A percentile compares a stretch with the other conserved stretches of the same genome.
phyloP scores from a whole-genome alignment of 35 echinoderm and acorn worm species.

The Heliocidaris erythrogramma region DNA sequence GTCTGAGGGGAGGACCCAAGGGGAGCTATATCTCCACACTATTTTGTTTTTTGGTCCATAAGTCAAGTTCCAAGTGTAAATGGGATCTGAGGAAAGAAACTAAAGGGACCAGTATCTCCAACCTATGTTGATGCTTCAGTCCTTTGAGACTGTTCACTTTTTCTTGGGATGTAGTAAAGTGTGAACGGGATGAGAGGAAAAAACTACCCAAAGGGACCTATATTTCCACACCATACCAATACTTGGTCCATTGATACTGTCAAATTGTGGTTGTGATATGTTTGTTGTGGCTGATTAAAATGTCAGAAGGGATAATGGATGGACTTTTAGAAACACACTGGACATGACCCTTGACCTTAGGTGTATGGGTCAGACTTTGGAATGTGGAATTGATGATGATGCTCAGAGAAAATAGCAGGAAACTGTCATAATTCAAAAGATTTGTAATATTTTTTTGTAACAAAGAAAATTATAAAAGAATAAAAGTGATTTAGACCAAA shows the following conservation, averaged over 20 bases:
- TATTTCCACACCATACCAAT: background rate
- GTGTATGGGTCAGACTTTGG: background rate
- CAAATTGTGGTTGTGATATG: background rate
- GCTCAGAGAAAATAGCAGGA: background rate
- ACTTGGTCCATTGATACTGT: background rate
- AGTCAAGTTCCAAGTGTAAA: background rate
- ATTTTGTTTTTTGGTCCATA: no score
- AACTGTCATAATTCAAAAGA: background rate
- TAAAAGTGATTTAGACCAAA: no score
- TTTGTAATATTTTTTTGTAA: background rate
- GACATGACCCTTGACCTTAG: background rate
- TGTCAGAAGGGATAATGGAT: background rate
- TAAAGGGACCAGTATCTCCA: no score
- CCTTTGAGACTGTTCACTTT: no score
- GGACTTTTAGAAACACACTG: background rate
- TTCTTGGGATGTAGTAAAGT: no score
- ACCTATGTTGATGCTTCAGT: no score
- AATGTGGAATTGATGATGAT: no score
- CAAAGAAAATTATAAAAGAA: background rate
- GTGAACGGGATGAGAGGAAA: background rate
- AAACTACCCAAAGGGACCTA: background rate
- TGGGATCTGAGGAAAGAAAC: background rate
- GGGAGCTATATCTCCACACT: no score
- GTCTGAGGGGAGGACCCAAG: no score
- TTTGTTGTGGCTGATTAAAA: slow-evolving; percentile 18